Base-by-base conservation (phyloP, 2,888 invertebrate genomes). In the Smittia aterrima region DNA sequence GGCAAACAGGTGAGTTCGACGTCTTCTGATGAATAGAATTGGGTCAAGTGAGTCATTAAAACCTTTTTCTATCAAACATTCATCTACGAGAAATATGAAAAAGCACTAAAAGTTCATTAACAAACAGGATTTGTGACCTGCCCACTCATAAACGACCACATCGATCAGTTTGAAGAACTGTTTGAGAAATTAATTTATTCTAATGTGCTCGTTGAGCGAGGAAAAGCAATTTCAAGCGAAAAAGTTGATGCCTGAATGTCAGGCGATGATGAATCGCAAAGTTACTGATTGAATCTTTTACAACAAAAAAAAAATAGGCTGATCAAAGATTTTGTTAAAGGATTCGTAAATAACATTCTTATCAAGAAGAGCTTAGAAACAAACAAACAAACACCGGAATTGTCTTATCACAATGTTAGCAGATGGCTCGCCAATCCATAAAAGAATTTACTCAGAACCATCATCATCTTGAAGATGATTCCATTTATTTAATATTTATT, bases 1-100 rank as follows among this genome's bases (percentile, higher is more conserved):
- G 20, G 38, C 16, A 72, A 62, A 82, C 91, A 91, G 90, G 92
- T 91, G 80, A 84, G 86, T 83, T 64, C 20, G 13, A 25, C 13
- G 25, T 58, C 3, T 22, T 38, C 38, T 3, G 22, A 58, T 58
- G 58, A 58, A 58, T n/a, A 6, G 4, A 47, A 16, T n/a, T 47
- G 11, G 3, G n/a, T n/a, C n/a, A n/a, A n/a, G n/a, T n/a, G n/a
- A n/a, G 11, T 3, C 47, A 47, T 47, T 16, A 47, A 47, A 47
- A 32, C n/a, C n/a, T n/a, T n/a, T n/a, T n/a, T n/a, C n/a, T n/a
- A n/a, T n/a, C n/a, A n/a, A n/a, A n/a, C n/a, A n/a, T n/a, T n/a
- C n/a, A n/a, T n/a, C n/a, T n/a, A n/a, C n/a, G n/a, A n/a, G n/a
- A n/a, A n/a, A n/a, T n/a, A n/a, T n/a, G n/a, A n/a, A n/a, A n/a